Evolutionary conservation across 2,113 vertebrate genomes (phyloP).

Genomic region (Xenopus tropicalis): DNA sequence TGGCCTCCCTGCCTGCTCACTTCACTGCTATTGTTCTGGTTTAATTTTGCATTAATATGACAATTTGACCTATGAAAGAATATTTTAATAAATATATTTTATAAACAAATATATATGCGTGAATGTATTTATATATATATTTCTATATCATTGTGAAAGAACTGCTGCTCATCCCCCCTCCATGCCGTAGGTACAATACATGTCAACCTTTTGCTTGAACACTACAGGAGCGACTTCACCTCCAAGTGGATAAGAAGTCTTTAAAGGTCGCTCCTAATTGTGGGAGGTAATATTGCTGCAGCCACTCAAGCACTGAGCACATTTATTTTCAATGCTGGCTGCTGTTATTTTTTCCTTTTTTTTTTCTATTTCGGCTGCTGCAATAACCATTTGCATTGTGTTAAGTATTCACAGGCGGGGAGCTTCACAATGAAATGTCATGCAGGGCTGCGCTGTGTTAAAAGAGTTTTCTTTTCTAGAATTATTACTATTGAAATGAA

Average conservation of each 20-base stretch:
- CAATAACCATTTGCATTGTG: conserved; percentile 43
- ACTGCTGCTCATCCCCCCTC: too few species aligned
- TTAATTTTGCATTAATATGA: too few species aligned
- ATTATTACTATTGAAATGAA: conserved; percentile 45
- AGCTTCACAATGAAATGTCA: conserved; percentile 38
- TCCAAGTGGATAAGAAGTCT: conserved; percentile 22
- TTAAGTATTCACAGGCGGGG: conserved; percentile 38
- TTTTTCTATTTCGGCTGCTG: conserved; percentile 24
- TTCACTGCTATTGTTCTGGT: too few species aligned
- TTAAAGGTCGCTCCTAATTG: conserved; percentile 26
- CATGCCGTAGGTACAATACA: too few species aligned
- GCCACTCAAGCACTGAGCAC: conserved; percentile 19
- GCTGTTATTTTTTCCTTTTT: conserved; percentile 25
- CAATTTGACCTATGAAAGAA: too few species aligned
- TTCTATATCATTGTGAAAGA: too few species aligned
- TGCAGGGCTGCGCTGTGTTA: conserved; percentile 40
- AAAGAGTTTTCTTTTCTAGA: conserved; percentile 34
- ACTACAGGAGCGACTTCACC: not conserved
- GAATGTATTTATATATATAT: too few species aligned
- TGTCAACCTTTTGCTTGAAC: not conserved
- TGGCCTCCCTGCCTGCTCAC: too few species aligned
- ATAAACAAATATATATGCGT: too few species aligned
- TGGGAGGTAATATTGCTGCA: conserved; percentile 23
- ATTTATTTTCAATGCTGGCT: conserved; percentile 26
- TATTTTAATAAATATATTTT: too few species aligned